Base-by-base conservation (phyloP, 2,113 vertebrate genomes). In the Oenanthe melanoleuca region DNA sequence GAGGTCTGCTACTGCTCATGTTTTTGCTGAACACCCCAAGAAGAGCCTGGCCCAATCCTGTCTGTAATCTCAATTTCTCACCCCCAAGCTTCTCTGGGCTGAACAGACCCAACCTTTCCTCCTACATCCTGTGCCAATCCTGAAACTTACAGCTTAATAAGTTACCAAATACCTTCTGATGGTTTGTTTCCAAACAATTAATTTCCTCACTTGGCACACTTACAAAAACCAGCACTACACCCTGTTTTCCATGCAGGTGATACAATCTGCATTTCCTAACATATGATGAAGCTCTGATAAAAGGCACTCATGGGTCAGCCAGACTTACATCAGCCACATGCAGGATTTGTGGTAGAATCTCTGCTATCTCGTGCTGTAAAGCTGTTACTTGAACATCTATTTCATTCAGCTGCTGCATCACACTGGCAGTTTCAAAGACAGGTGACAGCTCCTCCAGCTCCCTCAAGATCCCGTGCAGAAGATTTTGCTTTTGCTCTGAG, bases 281-380 rank as follows among this genome's bases (percentile, higher is more conserved):
- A 22, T 4, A 33, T 2, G 12, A 60, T 19, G 74, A 70, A 92
- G 42, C 28, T 84, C 17, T 23, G 33, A 71, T 29, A 93, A 69
- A 92, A 95, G 26, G 40, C 42, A 56, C 8, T 78, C 66, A 10
- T 1, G 69, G 14, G 65, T 70, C 31, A 81, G n/a, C 8, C 82
- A 78, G 63, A 97, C 99, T 99, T 96, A 99, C 99, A 29, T 98
- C 97, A 26, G 98, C 98, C 38, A 99, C 96, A 12, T 97, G 98
- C 86, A 99, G 98, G 66, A 99, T 98, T 42, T 98, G 98, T 16
- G 98, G 98, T 80, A 99, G 98, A 45, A 97, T 95, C 63, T 96
- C 97, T 50, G 98, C 89, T 79, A 99, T 98, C 81, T 96, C 97
- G 47, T 98, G 97, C 49, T 99, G 98, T 59, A 99, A 98, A 44